phyloP scores from a whole-genome alignment of 2,797 vertebrate species.

The Pseudochirops cupreus region DNA sequence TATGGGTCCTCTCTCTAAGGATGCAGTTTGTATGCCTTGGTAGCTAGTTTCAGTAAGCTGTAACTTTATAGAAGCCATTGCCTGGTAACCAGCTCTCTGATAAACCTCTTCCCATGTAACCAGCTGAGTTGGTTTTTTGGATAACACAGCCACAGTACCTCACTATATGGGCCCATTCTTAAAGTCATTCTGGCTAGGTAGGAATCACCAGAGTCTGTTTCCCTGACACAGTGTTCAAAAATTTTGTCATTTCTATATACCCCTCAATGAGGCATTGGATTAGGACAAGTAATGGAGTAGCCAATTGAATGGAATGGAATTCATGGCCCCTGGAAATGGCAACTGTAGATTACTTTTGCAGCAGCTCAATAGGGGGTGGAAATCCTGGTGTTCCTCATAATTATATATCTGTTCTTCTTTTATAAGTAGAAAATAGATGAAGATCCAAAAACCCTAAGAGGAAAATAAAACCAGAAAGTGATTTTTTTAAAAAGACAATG shows the following conservation, averaged over 20 bases:
- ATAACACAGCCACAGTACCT: not conserved
- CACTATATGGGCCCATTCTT: not conserved
- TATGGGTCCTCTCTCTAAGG: not conserved
- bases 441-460: not conserved
- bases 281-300: not conserved
- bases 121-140: not conserved
- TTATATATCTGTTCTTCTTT: not conserved
- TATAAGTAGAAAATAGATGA: constrained; percentile 4
- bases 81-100: not conserved
- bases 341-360: constrained; percentile 8
- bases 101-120: not conserved
- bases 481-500: not conserved
- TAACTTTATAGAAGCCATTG: not conserved
- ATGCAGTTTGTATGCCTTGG: not conserved
- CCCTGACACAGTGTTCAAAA: not conserved
- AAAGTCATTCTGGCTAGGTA: not conserved
- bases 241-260: not conserved
- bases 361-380: constrained; percentile 12
- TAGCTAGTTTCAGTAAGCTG: not conserved
- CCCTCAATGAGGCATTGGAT: not conserved
- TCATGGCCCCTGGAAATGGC: not conserved
- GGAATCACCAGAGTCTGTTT: not conserved
- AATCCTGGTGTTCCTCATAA: not conserved
- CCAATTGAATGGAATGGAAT: not conserved
- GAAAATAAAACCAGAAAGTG: not conserved